Conservation (phyloP, 2,797 vertebrate genomes). For the Acanthurus leucopareius region DNA sequence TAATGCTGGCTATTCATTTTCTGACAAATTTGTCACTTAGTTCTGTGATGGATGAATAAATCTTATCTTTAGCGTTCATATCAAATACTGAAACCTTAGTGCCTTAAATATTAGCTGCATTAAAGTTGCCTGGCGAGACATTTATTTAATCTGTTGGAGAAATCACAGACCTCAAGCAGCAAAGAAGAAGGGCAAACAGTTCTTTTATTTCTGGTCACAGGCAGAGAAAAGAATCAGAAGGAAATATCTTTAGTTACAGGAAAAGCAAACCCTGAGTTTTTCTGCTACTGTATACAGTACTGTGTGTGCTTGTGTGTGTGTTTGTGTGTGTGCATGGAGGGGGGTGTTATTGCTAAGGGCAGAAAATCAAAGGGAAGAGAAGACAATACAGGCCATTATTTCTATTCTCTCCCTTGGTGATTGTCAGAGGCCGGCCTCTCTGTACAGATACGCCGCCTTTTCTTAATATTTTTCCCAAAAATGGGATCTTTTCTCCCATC, state of each 20-base stretch:
- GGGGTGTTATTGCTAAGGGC: slow-evolving; percentile 69
- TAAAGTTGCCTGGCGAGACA: slow-evolving; percentile 26
- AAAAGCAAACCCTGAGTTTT: slow-evolving; percentile 37
- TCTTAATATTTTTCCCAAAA: slow-evolving; percentile 40
- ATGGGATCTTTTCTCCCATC: slow-evolving; percentile 15
- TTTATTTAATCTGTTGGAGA: slow-evolving; percentile 43
- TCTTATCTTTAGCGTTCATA: not conserved
- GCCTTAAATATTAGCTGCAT: slow-evolving; percentile 24
- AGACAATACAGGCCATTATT: slow-evolving; percentile 75
- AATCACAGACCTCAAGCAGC: slow-evolving; percentile 26
- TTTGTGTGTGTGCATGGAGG: slow-evolving; percentile 10
- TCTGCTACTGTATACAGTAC: slow-evolving; percentile 25
- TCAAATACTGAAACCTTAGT: slow-evolving; percentile 12
- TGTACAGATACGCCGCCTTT: slow-evolving; percentile 24
- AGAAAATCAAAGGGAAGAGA: slow-evolving; percentile 75
- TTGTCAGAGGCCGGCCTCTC: slow-evolving; percentile 55
- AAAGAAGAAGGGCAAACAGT: slow-evolving; percentile 33
- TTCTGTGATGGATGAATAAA: not conserved
- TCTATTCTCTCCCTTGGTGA: slow-evolving; percentile 55
- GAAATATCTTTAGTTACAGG: slow-evolving; percentile 60
- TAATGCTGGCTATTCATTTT: not conserved
- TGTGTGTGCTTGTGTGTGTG: slow-evolving; percentile 21
- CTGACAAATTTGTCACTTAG: not conserved
- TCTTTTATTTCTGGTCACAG: slow-evolving; percentile 24
- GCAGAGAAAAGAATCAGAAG: slow-evolving; percentile 42